Base-by-base conservation (phyloP, 1,140 invertebrate species). In the Bradysia coprophila region DNA sequence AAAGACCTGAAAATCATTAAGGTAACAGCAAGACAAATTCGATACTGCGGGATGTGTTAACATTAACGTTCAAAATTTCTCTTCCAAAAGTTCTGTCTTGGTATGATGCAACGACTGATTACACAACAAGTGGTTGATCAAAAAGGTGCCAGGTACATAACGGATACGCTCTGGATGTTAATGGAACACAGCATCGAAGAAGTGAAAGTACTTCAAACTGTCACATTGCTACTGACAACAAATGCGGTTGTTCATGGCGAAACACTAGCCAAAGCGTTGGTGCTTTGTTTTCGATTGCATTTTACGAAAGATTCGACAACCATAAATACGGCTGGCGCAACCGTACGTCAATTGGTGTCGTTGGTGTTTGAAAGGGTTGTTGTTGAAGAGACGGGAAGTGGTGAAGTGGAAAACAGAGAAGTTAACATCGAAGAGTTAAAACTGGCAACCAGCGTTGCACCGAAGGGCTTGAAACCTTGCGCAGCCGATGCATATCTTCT, bases 1-100 rank as follows among this genome's bases (percentile, higher is more conserved):
- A 96, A 94, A 69, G 91, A 94, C 67, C 72, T 89, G 19, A 96
- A 95, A 72, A 83, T 98, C 49, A 89, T 95, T 31, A 87, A 85
- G 72, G 83, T 86, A 63, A 18, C 21, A 31, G 8, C 28, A 31
- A 46, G 47, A 46, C 40, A 34, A 44, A 19, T 32, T 31, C 8
- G n/a, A 31, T 9, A 31, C n/a, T 31, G 28, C 28, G n/a, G n/a
- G n/a, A n/a, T n/a, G n/a, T n/a, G n/a, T n/a, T n/a, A n/a, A n/a
- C n/a, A n/a, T n/a, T n/a, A n/a, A n/a, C n/a, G n/a, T n/a, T n/a
- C n/a, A n/a, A n/a, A n/a, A n/a, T n/a, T n/a, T 31, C 8, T 38
- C 21, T 19, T 38, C 18, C n/a, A 18, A 18, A n/a, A 95, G 77
- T 81, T 92, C 57, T 92, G 90, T 59, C 64, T 98, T 28, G 79